These are phyloP conservation scores for Bovichtus variegatus DNA, from an alignment of 2,797 vertebrate genomes.

Conservation along the genomic window DNA sequence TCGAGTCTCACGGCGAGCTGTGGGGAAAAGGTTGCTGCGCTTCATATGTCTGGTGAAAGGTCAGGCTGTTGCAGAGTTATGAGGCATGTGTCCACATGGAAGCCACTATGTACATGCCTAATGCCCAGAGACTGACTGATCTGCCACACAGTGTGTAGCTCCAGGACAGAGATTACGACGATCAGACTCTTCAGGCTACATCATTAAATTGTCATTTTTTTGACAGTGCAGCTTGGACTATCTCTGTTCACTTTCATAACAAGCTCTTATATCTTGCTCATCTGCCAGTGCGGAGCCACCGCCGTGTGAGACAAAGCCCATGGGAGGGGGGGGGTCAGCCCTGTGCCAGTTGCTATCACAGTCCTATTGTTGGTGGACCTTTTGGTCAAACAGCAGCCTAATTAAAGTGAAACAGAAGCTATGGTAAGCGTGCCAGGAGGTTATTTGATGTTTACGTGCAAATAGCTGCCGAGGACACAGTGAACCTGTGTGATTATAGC, in stretches of 20 bases:
- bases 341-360: conserved; percentile 62
- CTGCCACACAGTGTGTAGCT: conserved; percentile 38
- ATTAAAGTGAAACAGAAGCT: conserved; percentile 68
- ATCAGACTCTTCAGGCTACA: conserved; percentile 41
- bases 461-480: conserved; percentile 30
- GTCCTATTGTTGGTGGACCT: conserved; percentile 54
- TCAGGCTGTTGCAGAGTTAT: conserved; percentile 58
- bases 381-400: conserved; percentile 64
- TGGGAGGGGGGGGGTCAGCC: conserved; percentile 49
- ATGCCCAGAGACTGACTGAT: conserved; percentile 40
- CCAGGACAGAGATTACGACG: background rate
- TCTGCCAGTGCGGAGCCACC: conserved; percentile 57
- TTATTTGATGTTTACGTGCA: conserved; percentile 53
- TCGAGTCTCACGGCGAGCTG: conserved; percentile 5
- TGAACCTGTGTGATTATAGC: conserved; percentile 39
- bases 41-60: conserved; percentile 70
- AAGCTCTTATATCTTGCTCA: conserved; percentile 62
- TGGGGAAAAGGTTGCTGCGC: conserved; percentile 62
- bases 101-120: conserved; percentile 61
- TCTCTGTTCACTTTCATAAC: conserved; percentile 41
- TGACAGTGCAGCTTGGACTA: conserved; percentile 48
- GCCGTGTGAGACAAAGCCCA: conserved; percentile 46
- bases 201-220: conserved; percentile 61
- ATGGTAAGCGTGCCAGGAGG: conserved; percentile 38
- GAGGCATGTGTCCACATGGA: conserved; percentile 23